Evolutionary conservation across 2,888 invertebrate genomes (phyloP).

Genomic region (Sminthurides aquaticus): DNA sequence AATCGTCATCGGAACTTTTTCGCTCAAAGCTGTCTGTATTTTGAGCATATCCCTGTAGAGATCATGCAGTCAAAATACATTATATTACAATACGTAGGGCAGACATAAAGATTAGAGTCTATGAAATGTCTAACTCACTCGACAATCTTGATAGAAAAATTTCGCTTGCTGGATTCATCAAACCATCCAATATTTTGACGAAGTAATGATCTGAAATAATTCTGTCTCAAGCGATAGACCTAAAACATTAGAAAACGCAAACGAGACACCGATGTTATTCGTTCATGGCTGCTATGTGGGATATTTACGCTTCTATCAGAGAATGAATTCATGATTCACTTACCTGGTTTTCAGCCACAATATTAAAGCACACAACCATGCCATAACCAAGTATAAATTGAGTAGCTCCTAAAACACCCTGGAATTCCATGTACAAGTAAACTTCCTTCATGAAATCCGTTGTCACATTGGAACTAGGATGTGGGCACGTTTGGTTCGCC

Average conservation of each 20-base stretch:
- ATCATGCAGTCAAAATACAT: neutral
- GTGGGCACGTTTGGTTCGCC: slow-evolving; percentile 23
- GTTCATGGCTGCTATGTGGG: too few relatives aligned
- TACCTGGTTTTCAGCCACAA: slow-evolving; percentile 37
- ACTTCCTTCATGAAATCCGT: slow-evolving; percentile 33
- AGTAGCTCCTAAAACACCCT: slow-evolving; percentile 22
- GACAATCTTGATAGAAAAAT: slow-evolving; percentile 49
- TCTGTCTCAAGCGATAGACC: slow-evolving; percentile 44
- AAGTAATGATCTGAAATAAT: slow-evolving; percentile 46
- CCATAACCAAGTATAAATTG: slow-evolving; percentile 32
- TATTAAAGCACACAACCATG: slow-evolving; percentile 33
- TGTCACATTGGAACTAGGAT: slow-evolving; percentile 23
- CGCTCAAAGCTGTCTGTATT: slow-evolving; percentile 50
- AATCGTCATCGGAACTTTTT: slow-evolving; percentile 49
- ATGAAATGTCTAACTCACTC: slow-evolving; percentile 46
- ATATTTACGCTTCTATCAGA: too few relatives aligned
- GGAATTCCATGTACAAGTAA: slow-evolving; percentile 27
- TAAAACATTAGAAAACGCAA: slow-evolving; percentile 15
- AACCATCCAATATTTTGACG: slow-evolving; percentile 48
- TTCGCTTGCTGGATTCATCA: slow-evolving; percentile 48
- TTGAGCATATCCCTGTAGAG: slow-evolving; percentile 50
- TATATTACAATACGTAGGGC: neutral
- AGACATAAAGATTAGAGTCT: too few relatives aligned
- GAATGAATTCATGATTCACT: too few relatives aligned
- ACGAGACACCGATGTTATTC: too few relatives aligned